Conservation (phyloP, 2,797 vertebrate genomes). For the Aulostomus chinensis region DNA sequence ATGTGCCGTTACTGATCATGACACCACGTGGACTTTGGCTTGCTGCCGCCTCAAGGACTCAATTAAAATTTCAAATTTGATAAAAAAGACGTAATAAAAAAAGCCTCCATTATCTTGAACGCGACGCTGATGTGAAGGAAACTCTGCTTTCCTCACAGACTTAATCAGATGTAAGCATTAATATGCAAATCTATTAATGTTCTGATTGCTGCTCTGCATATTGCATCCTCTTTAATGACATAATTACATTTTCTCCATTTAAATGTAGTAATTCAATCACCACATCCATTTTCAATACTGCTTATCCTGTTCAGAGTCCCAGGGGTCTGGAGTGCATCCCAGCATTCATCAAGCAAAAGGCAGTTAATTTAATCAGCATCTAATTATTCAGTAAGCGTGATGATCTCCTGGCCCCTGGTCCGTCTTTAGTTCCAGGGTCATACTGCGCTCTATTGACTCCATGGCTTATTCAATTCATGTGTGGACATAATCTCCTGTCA, state of each 20-base stretch:
- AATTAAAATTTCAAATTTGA: not conserved
- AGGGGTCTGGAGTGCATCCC: constrained; percentile 22
- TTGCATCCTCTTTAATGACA: constrained; percentile 29
- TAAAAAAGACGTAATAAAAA: not conserved
- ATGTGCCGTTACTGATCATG: no score
- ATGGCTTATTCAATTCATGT: not conserved
- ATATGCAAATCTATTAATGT: constrained; percentile 14
- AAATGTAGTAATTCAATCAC: constrained; percentile 45
- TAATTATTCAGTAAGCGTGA: constrained; percentile 22
- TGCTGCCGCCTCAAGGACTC: no score
- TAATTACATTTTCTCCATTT: constrained; percentile 39
- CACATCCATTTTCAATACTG: constrained; percentile 19
- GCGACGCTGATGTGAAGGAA: constrained; percentile 6
- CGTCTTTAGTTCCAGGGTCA: not conserved
- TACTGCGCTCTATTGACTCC: not conserved
- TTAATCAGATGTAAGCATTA: constrained; percentile 18
- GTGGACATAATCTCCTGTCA: not conserved
- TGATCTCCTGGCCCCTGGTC: constrained; percentile 5
- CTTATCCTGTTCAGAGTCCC: constrained; percentile 30
- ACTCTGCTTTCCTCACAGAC: constrained; percentile 8
- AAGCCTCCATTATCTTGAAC: constrained; percentile 25
- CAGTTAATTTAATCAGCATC: constrained; percentile 40
- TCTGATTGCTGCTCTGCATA: constrained; percentile 34
- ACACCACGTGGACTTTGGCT: no score
- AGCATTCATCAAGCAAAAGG: constrained; percentile 19